These are phyloP conservation scores for Pollicipes pollicipes DNA, from an alignment of 1,140 invertebrate species.

Conservation along the genomic window DNA sequence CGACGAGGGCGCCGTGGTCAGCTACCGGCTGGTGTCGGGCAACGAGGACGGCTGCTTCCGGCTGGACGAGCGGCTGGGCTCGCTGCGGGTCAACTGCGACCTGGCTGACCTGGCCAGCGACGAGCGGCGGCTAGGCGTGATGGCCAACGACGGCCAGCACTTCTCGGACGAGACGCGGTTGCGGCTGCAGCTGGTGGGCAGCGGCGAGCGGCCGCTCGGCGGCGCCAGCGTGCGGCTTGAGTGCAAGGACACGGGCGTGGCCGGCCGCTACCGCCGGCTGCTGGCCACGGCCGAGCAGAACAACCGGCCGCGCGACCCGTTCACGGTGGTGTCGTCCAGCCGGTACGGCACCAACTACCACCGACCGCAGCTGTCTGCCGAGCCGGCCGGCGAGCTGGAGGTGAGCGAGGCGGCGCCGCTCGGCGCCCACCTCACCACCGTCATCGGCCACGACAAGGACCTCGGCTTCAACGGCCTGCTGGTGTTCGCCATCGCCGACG, in stretches of 20 bases:
- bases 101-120: constrained; percentile 40
- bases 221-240: constrained; percentile 45
- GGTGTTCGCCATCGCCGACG: constrained; percentile 65
- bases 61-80: constrained; percentile 59
- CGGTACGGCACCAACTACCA: constrained; percentile 70
- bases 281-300: constrained; percentile 59
- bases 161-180: constrained; percentile 52
- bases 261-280: constrained; percentile 53
- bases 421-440: constrained; percentile 47
- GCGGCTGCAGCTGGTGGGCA: constrained; percentile 43
- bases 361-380: constrained; percentile 53
- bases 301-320: constrained; percentile 39
- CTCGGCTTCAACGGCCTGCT: constrained; percentile 80
- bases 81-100: constrained; percentile 50
- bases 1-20: constrained; percentile 70
- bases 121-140: constrained; percentile 59
- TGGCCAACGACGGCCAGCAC: constrained; percentile 79
- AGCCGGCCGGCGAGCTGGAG: constrained; percentile 40
- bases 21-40: constrained; percentile 66
- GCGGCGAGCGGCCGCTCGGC: constrained; percentile 38
- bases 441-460: constrained; percentile 66
- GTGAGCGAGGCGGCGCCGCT: constrained; percentile 72
- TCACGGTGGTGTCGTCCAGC: constrained; percentile 47
- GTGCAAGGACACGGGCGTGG: constrained; percentile 69
- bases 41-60: constrained; percentile 83